Conservation (phyloP, 2,888 invertebrate genomes). For the Sphaerophoria rueppellii region DNA sequence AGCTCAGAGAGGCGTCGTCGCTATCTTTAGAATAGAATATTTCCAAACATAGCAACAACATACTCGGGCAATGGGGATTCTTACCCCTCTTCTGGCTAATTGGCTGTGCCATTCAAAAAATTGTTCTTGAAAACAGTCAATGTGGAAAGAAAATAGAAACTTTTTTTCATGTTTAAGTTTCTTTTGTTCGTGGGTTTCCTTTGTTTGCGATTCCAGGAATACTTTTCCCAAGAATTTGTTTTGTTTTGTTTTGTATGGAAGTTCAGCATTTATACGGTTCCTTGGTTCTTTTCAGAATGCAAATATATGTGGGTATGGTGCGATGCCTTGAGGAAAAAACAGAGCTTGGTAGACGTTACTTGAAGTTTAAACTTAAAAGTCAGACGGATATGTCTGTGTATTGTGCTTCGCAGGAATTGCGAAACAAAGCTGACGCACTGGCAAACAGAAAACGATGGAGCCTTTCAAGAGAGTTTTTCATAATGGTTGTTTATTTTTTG, state of each 20-base stretch:
- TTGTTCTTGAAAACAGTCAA: constrained; percentile 1
- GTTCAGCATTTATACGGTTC: neutral
- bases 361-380: constrained; percentile 3
- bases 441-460: neutral
- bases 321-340: neutral
- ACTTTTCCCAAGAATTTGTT: neutral
- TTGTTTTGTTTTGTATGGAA: neutral
- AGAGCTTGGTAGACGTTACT: neutral
- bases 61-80: neutral
- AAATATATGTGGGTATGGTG: no score
- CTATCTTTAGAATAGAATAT: neutral
- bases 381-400: neutral
- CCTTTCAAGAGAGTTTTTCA: neutral
- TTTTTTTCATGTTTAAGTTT: neutral
- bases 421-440: constrained; percentile 11
- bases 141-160: neutral
- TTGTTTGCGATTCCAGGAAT: neutral
- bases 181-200: constrained; percentile 4
- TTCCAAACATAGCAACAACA: constrained; percentile 6
- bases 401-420: neutral
- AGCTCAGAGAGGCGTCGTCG: neutral
- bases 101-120: constrained; percentile 15
- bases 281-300: neutral
- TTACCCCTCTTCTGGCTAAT: neutral
- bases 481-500: neutral